Evolutionary conservation across 2,888 invertebrate species (phyloP), one percentile per base, ranked within the genome.

Genomic region (Tinea semifulvella): DNA sequence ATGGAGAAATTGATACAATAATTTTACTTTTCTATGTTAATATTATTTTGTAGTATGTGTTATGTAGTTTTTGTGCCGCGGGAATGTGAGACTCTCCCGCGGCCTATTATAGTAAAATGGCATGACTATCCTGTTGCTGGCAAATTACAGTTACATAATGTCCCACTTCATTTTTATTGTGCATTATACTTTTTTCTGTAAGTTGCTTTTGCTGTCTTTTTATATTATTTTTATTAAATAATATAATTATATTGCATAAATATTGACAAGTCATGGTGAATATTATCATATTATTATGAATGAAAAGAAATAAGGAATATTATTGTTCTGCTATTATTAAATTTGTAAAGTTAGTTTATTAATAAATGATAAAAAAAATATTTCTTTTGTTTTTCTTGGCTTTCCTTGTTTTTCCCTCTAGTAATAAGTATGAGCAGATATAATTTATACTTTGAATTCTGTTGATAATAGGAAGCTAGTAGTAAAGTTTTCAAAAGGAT

Each of bases 261-360:
- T 66, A 75, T 68, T 69, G 76, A 75, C 71, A 75, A 79, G 79
- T 80, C 80, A 68, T 61, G 68, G 67, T 66, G 68, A 65, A 67
- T 68, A 67, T 67, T 67, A 67, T 68, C 68, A 79, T 71, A 80
- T 80, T 77, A 77, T 75, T 76, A 79, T 76, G 77, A 77, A 77
- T 77, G 75, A 76, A 74, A 79, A 77, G 71, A 79, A 79, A 79
- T 79, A 79, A 79, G 77, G 77, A 80, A 79, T 79, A 80, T 79
- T 80, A 80, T 80, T 80, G 79, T 80, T 80, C 79, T 74, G 79
- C 80, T 80, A 80, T 80, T 80, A 80, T 80, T 80, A 79, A 77
- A 80, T 80, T 80, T 79, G 79, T 80, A 80, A 80, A 80, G 79
- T 80, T 80, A 80, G 80, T 80, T 80, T 80, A 80, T 80, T 80